Percentiles rank a stretch among this genome's conserved stretches.
Conservation (phyloP, 1,140 invertebrate genomes). For the Drosophila orena region DNA sequence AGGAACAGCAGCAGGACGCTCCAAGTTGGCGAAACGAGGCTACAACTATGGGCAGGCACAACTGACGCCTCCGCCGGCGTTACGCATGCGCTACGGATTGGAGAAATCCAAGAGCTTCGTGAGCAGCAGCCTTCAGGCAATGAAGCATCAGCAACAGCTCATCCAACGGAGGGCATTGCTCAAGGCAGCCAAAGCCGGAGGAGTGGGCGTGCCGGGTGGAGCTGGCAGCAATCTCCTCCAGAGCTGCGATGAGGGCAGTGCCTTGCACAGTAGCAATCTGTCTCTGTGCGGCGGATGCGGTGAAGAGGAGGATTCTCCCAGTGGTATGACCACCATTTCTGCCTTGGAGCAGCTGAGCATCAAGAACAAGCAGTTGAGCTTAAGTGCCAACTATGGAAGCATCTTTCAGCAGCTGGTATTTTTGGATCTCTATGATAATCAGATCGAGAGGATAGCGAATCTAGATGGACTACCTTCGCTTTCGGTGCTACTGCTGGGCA, state of each 20-base stretch:
- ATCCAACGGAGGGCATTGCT: constrained; percentile 57
- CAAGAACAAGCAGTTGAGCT: constrained; percentile 76
- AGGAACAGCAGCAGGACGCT: constrained; percentile 41
- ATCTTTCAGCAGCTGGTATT: constrained; percentile 93
- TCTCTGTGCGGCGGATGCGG: constrained; percentile 47
- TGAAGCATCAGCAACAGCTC: constrained; percentile 73
- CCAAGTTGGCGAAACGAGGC: constrained; percentile 62
- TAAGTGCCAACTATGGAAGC: constrained; percentile 76
- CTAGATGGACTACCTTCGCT: constrained; percentile 91
- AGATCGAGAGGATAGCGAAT: constrained; percentile 93
- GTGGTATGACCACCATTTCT: constrained; percentile 20
- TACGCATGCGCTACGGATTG: constrained; percentile 64
- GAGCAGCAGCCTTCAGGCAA: constrained; percentile 69
- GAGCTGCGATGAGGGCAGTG: constrained; percentile 61
- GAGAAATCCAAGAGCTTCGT: constrained; percentile 83
- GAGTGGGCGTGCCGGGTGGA: constrained; percentile 2
- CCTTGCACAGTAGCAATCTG: constrained; percentile 46
- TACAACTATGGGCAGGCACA: constrained; percentile 86
- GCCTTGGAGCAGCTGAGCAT: constrained; percentile 67
- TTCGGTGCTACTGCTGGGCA: constrained; percentile 94
- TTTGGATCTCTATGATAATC: constrained; percentile 97
- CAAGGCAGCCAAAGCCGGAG: constrained; percentile 36
- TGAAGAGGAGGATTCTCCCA: constrained; percentile 64
- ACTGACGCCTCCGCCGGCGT: constrained; percentile 43
- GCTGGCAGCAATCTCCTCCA: constrained; percentile 43